Evolutionary conservation across 23 tunicate species (phyloP), one percentile per base, ranked within the genome.

Genomic region (Trididemnum clinides): DNA sequence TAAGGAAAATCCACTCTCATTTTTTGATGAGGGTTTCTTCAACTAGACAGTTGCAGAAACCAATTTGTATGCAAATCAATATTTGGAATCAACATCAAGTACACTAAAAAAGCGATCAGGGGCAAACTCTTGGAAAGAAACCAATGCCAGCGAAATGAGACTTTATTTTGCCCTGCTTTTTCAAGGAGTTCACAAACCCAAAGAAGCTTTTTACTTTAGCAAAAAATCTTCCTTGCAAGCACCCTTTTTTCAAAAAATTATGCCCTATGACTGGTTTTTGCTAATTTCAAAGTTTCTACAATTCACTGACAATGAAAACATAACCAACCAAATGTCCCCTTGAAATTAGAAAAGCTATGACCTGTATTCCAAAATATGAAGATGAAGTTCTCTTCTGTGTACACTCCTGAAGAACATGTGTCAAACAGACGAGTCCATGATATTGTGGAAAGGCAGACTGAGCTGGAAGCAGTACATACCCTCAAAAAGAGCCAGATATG

Each of bases 161-260:
- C 37, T 69, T 30, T 69, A 28, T n/a, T n/a, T 69, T 6, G 76
- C 76, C 21, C 76, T 69, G 3, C 76, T 69, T 29, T 37, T 69
- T 37, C 38, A n/a, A 64, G 28, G 38, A 75, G 81, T 36, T 39
- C 58, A 36, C 19, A 75, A 75, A 64, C 59, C 58, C 6, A 21
- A 36, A 22, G 25, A 36, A 75, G 10, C 10, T 3, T 22, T 36
- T 3, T 75, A 75, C 26, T 75, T 22, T 18, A 38, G 30, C 62
- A 75, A 75, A 38, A 75, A 18, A 18, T 28, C 21, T 6, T 38
- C 81, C 29, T 23, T 75, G 30, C 7, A 39, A 3, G 38, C 81
- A 3, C 81, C 81, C n/a, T 75, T 75, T 30, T 75, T 75, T 75
- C 27, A 10, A 36, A 23, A 75, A 36, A 30, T 44, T n/a, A 75